Percentiles rank a stretch among this genome's conserved stretches.
These are phyloP conservation scores for Mya arenaria DNA, from an alignment of 1,140 invertebrate species.

Conservation along the genomic window DNA sequence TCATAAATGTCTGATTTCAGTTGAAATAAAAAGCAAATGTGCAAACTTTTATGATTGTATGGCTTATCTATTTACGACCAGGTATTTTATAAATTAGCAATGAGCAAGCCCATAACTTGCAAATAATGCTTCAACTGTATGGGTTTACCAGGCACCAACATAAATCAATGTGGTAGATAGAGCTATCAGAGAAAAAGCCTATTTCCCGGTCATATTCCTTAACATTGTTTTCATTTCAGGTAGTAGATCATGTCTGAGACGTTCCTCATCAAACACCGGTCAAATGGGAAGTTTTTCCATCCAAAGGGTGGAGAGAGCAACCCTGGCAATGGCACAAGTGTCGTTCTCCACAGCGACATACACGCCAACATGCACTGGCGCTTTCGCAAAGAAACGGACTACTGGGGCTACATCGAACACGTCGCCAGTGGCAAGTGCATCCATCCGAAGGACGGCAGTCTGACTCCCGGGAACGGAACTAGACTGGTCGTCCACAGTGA, in stretches of 20 bases:
- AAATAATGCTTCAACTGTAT: no score
- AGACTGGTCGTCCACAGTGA: neutral
- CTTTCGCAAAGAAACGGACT: neutral
- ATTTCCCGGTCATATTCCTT: no score
- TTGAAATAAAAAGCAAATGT: no score
- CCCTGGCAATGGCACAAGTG: neutral
- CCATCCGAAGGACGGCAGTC: neutral
- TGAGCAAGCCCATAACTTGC: no score
- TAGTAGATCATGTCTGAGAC: neutral
- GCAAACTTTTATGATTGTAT: no score
- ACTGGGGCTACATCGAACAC: conserved; percentile 14
- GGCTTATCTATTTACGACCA: no score
- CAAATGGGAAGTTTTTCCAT: conserved; percentile 14
- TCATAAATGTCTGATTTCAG: no score
- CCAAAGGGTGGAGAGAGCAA: neutral
- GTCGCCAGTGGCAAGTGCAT: neutral
- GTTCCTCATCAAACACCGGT: conserved; percentile 24
- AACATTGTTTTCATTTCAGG: no score
- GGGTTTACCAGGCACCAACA: no score
- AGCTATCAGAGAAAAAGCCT: no score
- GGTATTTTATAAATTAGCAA: no score
- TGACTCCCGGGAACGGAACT: neutral
- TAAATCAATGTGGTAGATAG: no score
- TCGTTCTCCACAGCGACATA: conserved; percentile 7
- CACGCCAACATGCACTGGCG: neutral